Evolutionary conservation across 1,140 invertebrate species (phyloP).

Genomic region (Octopus sinensis): DNA sequence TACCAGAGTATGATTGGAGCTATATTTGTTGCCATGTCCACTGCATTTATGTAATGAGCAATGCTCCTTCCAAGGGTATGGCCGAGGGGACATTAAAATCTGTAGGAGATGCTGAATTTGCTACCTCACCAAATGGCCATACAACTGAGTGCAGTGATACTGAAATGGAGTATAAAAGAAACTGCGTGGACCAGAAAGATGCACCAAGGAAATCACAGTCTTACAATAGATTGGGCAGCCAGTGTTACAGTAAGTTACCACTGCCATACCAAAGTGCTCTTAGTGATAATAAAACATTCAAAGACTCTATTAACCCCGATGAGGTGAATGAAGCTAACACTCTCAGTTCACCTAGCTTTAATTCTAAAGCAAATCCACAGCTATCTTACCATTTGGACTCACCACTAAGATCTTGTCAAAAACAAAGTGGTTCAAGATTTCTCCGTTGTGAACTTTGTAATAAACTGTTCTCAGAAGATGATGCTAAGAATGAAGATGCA

Average conservation of each 20-base stretch:
- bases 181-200: not conserved
- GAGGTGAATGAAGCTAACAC: not conserved
- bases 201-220: not conserved
- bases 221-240: not conserved
- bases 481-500: not conserved
- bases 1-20: too few relatives aligned
- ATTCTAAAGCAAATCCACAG: not conserved
- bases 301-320: not conserved
- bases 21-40: too few relatives aligned
- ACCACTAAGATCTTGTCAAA: not conserved
- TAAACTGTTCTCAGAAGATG: not conserved
- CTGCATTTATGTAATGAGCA: not conserved
- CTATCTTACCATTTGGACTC: not conserved
- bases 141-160: not conserved
- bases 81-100: not conserved
- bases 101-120: not conserved
- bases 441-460: slow-evolving; percentile 1
- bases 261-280: not conserved
- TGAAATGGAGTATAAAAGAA: not conserved
- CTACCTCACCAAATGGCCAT: not conserved
- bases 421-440: not conserved
- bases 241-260: not conserved
- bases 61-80: not conserved
- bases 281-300: not conserved
- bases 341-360: not conserved